Evolutionary conservation across 2,888 invertebrate species (phyloP), one percentile per base, ranked within the genome.

Genomic region (Julus scanicus): DNA sequence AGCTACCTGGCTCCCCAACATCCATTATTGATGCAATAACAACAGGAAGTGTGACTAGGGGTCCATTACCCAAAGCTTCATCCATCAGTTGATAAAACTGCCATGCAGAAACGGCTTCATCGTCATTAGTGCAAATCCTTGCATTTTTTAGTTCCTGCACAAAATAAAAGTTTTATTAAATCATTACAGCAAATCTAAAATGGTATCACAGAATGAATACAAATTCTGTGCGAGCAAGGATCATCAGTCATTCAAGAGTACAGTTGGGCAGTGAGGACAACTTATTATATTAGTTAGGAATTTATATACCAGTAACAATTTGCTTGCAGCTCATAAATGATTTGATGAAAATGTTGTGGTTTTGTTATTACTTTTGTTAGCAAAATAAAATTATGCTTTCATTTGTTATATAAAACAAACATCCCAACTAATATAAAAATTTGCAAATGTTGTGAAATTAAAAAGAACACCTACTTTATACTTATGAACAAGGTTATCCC

Each of bases 401-500:
- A n/a, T n/a, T n/a, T n/a, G n/a, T n/a, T n/a, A n/a, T n/a, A n/a
- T n/a, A n/a, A n/a, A n/a, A n/a, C n/a, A n/a, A n/a, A n/a, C n/a
- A n/a, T n/a, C n/a, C n/a, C n/a, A n/a, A n/a, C n/a, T n/a, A n/a
- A n/a, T n/a, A n/a, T n/a, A n/a, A n/a, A n/a, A n/a, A n/a, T n/a
- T n/a, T n/a, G n/a, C n/a, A n/a, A n/a, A 40, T 85, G 5, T 17
- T 40, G 40, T 39, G 9, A 85, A 85, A 85, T 4, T 49, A n/a
- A 9, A 11, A 48, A 86, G 48, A 8, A 29, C 5, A 85, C 20
- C 15, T 87, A 87, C 87, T 71, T 87, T 87, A 71, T 87, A 87
- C 63, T 53, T 87, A 40, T 87, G 87, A 87, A 87, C 63, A 87
- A 87, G 87, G 40, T 87, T 87, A 71, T 87, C 87, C 87, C 87